phyloP scores from a whole-genome alignment of 2,797 vertebrate genomes.

The Rousettus madagascariensis region DNA sequence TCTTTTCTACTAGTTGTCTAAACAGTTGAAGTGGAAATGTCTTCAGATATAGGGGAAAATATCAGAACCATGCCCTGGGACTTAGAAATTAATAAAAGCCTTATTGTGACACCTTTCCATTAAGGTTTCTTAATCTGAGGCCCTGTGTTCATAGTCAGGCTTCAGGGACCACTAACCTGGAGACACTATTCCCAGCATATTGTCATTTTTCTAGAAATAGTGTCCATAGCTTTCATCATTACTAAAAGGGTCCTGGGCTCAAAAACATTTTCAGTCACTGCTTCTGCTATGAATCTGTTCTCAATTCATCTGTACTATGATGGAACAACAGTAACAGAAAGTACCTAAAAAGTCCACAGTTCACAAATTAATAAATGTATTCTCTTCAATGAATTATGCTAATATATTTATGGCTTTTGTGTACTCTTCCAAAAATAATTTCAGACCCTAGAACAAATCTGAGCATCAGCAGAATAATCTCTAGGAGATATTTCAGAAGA shows the following conservation, averaged over 20 bases:
- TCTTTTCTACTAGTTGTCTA: not conserved
- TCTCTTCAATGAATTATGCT: not conserved
- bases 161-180: not conserved
- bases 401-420: not conserved
- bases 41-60: not conserved
- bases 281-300: not conserved
- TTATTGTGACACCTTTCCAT: not conserved
- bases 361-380: not conserved
- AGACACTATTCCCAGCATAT: not conserved
- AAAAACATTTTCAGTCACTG: not conserved
- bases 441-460: not conserved
- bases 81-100: not conserved
- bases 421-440: constrained; percentile 29
- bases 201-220: constrained; percentile 1
- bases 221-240: not conserved
- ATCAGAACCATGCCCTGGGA: not conserved
- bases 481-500: not conserved
- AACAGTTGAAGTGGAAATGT: not conserved
- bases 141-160: not conserved
- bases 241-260: not conserved
- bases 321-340: not conserved
- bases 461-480: not conserved
- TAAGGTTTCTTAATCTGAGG: not conserved
- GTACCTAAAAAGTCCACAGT: not conserved
- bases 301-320: not conserved